Conservation (phyloP, 2,113 vertebrate species). For the Plectropomus leopardus region DNA sequence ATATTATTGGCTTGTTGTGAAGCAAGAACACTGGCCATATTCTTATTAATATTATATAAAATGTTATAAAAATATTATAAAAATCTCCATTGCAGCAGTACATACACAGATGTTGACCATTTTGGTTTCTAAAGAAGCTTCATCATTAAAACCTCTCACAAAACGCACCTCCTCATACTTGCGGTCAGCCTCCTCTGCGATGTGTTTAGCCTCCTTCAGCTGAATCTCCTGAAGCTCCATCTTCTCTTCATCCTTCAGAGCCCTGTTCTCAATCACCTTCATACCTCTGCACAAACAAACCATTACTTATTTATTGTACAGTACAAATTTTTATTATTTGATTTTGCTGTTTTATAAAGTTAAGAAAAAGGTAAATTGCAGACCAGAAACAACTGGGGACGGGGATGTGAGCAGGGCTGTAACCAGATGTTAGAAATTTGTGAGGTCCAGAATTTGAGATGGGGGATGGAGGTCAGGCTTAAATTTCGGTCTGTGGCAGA, state of each 20-base stretch:
- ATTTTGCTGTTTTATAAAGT: background rate
- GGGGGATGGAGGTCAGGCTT: no score
- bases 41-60: background rate
- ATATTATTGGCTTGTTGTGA: background rate
- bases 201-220: conserved; percentile 88
- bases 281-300: conserved; percentile 79
- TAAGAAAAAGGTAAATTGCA: background rate
- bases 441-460: no score
- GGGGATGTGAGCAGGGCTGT: no score
- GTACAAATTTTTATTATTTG: background rate
- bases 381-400: background rate
- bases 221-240: conserved; percentile 89
- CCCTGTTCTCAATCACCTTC: conserved; percentile 88
- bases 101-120: background rate
- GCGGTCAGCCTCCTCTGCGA: conserved; percentile 86
- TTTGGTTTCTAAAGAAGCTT: background rate
- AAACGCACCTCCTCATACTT: conserved; percentile 82
- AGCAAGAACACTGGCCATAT: background rate
- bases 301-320: background rate
- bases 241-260: conserved; percentile 87
- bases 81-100: background rate
- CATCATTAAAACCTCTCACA: background rate
- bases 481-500: no score
- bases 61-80: no score
- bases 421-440: no score